phyloP scores from a whole-genome alignment of 2,888 invertebrate species.

The Amaurobius ferox region DNA sequence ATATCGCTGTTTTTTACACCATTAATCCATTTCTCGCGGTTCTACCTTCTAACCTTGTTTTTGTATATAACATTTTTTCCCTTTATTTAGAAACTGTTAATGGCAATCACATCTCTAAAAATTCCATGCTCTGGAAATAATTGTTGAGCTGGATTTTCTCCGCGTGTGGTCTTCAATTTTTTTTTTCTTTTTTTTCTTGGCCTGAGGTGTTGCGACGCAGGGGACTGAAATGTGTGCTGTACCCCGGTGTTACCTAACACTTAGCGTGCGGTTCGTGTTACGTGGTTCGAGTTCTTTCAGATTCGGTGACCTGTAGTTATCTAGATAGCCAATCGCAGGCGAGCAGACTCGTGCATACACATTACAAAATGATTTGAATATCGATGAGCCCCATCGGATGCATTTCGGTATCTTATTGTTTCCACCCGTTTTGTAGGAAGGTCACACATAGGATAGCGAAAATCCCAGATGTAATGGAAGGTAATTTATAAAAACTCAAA shows the following conservation, averaged over 20 bases:
- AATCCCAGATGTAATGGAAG: too few relatives aligned
- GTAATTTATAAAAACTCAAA: too few relatives aligned
- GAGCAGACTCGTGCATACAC: not conserved
- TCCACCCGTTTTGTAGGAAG: too few relatives aligned
- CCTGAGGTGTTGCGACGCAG: not conserved
- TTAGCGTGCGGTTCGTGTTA: constrained; percentile 2
- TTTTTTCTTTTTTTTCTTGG: too few relatives aligned
- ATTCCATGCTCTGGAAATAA: constrained; percentile 26
- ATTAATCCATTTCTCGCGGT: constrained; percentile 6
- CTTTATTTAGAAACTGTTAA: constrained; percentile 53
- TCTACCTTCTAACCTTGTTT: not conserved
- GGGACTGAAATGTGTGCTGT: not conserved
- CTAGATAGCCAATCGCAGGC: not conserved
- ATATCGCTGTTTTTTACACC: not conserved
- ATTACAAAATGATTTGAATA: not conserved
- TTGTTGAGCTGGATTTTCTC: constrained; percentile 14
- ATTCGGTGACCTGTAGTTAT: not conserved
- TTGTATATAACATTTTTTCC: not conserved
- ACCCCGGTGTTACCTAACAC: constrained; percentile 9
- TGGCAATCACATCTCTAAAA: constrained; percentile 30
- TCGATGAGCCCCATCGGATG: not conserved
- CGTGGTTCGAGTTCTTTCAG: not conserved
- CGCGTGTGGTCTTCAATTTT: constrained; percentile 17
- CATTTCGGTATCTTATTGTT: too few relatives aligned
- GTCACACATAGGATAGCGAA: too few relatives aligned